These are phyloP conservation scores for Ichneumoninae sp. DNA, from an alignment of 2,888 invertebrate species.

Conservation along the genomic window DNA sequence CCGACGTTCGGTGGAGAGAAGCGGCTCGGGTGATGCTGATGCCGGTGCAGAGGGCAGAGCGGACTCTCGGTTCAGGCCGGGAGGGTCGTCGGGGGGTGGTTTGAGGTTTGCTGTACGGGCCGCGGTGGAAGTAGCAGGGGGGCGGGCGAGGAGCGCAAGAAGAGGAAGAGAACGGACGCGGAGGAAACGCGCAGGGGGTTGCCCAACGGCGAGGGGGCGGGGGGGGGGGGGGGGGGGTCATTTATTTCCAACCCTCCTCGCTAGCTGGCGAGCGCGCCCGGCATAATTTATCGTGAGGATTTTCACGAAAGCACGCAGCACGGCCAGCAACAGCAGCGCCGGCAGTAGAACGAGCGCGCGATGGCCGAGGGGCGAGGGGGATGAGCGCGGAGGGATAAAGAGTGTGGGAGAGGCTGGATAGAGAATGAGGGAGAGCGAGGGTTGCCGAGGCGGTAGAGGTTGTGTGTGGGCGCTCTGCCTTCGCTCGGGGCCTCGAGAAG, in stretches of 20 bases:
- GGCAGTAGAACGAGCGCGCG: constrained; percentile 72
- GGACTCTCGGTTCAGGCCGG: constrained; percentile 46
- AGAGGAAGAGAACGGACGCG: constrained; percentile 71
- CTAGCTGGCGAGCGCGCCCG: constrained; percentile 76
- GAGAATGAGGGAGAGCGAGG: constrained; percentile 41
- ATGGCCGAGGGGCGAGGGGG: constrained; percentile 56
- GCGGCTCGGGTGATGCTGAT: constrained; percentile 57
- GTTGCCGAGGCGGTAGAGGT: constrained; percentile 45
- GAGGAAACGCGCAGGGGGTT: constrained; percentile 72
- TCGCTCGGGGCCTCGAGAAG: constrained; percentile 72
- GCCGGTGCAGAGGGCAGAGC: constrained; percentile 52
- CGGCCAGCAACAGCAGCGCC: constrained; percentile 70
- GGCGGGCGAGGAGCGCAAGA: constrained; percentile 47
- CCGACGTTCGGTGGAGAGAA: constrained; percentile 57
- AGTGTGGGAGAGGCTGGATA: constrained; percentile 29
- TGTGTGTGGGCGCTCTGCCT: constrained; percentile 48
- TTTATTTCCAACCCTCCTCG: constrained; percentile 82
- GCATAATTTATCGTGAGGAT: constrained; percentile 85
- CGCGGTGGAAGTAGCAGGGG: constrained; percentile 60
- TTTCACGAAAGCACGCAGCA: constrained; percentile 84
- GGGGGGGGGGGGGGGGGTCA: constrained; percentile 80
- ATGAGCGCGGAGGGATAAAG: constrained; percentile 33
- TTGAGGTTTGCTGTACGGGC: constrained; percentile 59
- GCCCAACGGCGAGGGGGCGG: constrained; percentile 27
- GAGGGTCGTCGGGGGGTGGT: constrained; percentile 12